These are phyloP conservation scores for Amphipoea oculea DNA, from an alignment of 2,888 invertebrate genomes.

Conservation along the genomic window DNA sequence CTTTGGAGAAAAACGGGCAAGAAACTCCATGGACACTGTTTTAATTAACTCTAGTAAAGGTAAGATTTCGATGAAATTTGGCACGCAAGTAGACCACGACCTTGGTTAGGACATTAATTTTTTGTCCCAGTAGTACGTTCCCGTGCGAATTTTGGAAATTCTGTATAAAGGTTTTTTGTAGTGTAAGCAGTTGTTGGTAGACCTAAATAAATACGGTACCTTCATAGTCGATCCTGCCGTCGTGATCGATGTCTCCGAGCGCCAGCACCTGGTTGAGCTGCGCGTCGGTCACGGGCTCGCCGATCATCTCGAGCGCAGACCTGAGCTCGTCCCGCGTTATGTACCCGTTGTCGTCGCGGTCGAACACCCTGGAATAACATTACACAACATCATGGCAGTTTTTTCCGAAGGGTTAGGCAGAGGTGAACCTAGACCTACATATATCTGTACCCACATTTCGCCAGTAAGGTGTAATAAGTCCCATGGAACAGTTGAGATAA, in stretches of 20 bases:
- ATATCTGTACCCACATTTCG: background rate
- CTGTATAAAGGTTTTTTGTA: background rate
- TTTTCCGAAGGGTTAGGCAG: background rate
- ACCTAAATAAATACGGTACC: slow-evolving; percentile 86
- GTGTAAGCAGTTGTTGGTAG: background rate
- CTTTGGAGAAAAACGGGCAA: no score
- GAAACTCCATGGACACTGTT: no score
- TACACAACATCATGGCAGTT: background rate
- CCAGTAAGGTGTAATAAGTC: background rate
- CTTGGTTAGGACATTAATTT: background rate
- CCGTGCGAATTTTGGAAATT: background rate
- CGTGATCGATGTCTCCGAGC: slow-evolving; percentile 94
- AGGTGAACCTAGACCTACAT: background rate
- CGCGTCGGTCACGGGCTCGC: slow-evolving; percentile 93
- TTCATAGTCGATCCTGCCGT: slow-evolving; percentile 95
- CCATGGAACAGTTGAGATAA: background rate
- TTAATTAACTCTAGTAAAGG: background rate
- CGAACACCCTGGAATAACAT: slow-evolving; percentile 92
- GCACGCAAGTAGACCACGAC: background rate
- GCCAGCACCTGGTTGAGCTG: slow-evolving; percentile 94
- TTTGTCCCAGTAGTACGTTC: background rate
- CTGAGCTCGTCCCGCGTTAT: slow-evolving; percentile 95
- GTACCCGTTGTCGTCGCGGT: slow-evolving; percentile 97
- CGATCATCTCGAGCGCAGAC: slow-evolving; percentile 95
- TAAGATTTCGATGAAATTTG: background rate